Evolutionary conservation across 2,113 vertebrate species (phyloP), one percentile per base, ranked within the genome.

Genomic region (Edolisoma coerulescens): DNA sequence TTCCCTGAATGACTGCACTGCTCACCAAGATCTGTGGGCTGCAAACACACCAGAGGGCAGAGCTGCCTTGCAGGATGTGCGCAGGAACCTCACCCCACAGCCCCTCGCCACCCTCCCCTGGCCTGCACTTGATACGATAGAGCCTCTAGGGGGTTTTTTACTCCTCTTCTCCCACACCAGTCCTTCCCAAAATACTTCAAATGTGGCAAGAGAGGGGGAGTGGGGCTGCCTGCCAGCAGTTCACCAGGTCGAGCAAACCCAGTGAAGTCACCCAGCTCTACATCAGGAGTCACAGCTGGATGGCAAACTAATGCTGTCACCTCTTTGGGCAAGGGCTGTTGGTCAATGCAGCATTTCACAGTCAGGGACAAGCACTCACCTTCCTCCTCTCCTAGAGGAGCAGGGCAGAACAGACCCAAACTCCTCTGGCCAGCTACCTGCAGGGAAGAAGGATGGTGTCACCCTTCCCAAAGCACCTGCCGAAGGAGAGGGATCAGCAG

Each of bases 61-160:
- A 50, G 12, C 3, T 73, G 54, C 65, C n/a, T 24, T 24, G 30
- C 50, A 42, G 82, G 61, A 16, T 8, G 9, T 1, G 0, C 23
- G 54, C 3, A 15, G 27, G 44, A 53, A 9, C 19, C 56, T 65
- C 63, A 17, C 4, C 3, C 17, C 64, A 33, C 1, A 1, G 18
- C 44, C 63, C 27, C 76, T 60, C 15, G 3, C 9, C 32, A 27
- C 52, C 27, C 42, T 82, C 54, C 47, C 39, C 60, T n/a, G 53
- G 30, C 42, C 35, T 32, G 1, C 13, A n/a, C 7, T 35, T 0
- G 0, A 32, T 37, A 41, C 2, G 1, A 41, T 50, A 60, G 60
- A 87, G 8, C 19, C 50, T 59, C 10, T 11, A 32, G 11, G n/a
- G 11, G 15, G 15, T 17, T 28, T 67, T 54, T n/a, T 18, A 70